Percentiles rank a stretch among this genome's conserved stretches.
Evolutionary conservation across 2,888 invertebrate species (phyloP).

Genomic region (Cyrtodaria siliqua): DNA sequence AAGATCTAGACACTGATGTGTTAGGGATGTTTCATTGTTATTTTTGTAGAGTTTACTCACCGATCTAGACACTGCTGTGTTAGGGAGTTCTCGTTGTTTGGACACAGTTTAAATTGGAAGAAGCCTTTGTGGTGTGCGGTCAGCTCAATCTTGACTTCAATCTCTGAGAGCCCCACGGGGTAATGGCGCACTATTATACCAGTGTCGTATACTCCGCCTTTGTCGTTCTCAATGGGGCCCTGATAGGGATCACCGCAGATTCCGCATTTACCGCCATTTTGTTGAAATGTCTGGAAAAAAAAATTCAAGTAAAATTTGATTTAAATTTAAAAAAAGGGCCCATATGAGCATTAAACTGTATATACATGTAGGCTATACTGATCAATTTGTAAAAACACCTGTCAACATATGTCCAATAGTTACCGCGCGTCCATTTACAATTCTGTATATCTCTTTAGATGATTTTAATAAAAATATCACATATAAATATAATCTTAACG

Average conservation of each 20-base stretch:
- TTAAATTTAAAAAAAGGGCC: too few relatives aligned
- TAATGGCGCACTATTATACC: slow-evolving; percentile 58
- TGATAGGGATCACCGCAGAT: slow-evolving; percentile 55
- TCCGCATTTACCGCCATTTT: slow-evolving; percentile 52
- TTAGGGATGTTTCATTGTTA: not conserved
- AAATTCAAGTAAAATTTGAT: too few relatives aligned
- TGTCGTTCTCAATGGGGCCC: slow-evolving; percentile 54
- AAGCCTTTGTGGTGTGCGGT: slow-evolving; percentile 61
- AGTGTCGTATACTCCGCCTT: slow-evolving; percentile 53
- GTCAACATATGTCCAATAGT: too few relatives aligned
- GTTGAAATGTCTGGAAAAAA: slow-evolving; percentile 43
- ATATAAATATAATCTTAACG: too few relatives aligned
- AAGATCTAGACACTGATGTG: too few relatives aligned
- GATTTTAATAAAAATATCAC: too few relatives aligned
- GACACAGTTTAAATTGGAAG: slow-evolving; percentile 56
- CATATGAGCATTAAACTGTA: too few relatives aligned
- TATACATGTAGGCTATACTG: too few relatives aligned
- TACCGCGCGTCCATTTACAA: too few relatives aligned
- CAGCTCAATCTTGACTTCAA: slow-evolving; percentile 57
- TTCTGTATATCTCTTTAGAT: too few relatives aligned
- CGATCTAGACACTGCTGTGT: slow-evolving; percentile 50
- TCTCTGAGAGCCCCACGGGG: slow-evolving; percentile 33
- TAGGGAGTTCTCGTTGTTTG: slow-evolving; percentile 45
- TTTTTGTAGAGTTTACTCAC: slow-evolving; percentile 9
- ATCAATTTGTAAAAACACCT: too few relatives aligned